Percentiles rank a stretch among this genome's conserved stretches.
These are phyloP conservation scores for Nyctibius grandis DNA, from an alignment of 2,797 vertebrate genomes.

Conservation along the genomic window DNA sequence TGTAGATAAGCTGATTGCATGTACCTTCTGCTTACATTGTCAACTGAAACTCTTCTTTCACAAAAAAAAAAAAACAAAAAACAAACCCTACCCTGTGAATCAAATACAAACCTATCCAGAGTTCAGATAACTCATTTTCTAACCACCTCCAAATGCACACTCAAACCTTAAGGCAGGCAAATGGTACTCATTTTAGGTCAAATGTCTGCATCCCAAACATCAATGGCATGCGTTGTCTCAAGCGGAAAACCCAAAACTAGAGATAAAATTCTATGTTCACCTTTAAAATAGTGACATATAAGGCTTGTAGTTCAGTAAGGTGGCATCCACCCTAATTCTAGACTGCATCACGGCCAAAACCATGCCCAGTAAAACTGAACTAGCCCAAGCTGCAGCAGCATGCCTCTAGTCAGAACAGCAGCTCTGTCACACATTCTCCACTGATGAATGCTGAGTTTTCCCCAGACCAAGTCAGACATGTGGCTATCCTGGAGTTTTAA, in stretches of 20 bases:
- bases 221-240: not conserved
- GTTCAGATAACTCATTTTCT: not conserved
- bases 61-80: not conserved
- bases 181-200: not conserved
- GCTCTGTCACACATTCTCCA: fast-evolving
- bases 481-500: not conserved
- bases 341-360: not conserved
- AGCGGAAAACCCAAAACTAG: not conserved
- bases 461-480: fast-evolving
- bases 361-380: not conserved
- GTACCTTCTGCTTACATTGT: not conserved
- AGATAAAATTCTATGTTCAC: not conserved
- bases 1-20: not conserved
- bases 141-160: not conserved
- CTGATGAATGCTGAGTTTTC: not conserved
- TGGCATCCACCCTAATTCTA: not conserved
- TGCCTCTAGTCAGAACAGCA: not conserved
- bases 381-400: not conserved
- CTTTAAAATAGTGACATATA: not conserved
- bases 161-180: not conserved
- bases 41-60: not conserved
- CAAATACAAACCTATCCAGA: not conserved
- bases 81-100: not conserved
- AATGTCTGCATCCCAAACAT: not conserved
- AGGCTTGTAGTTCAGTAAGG: not conserved